Conservation (phyloP, 2,113 vertebrate species). For the Colossoma macropomum region DNA sequence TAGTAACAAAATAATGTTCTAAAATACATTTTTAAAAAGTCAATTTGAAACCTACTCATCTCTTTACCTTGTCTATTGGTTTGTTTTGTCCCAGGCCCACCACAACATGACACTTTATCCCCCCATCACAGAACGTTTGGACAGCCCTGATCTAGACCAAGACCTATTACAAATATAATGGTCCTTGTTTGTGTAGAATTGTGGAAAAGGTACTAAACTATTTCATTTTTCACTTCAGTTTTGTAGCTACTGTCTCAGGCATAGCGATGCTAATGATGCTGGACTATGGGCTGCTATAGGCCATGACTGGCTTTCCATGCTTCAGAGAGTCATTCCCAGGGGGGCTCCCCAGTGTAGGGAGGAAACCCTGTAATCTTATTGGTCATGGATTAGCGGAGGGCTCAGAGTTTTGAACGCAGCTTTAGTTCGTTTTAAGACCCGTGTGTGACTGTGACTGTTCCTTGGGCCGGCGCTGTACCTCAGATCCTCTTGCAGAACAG, state of each 20-base stretch:
- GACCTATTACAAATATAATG: not conserved
- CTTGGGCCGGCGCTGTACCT: not conserved
- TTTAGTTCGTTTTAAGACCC: constrained; percentile 68
- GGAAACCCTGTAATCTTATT: constrained; percentile 69
- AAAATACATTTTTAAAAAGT: no score
- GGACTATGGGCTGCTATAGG: constrained; percentile 47
- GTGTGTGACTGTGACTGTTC: not conserved
- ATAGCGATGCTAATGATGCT: constrained; percentile 12
- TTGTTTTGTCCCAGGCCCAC: no score
- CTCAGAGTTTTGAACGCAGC: constrained; percentile 65
- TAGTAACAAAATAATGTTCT: no score
- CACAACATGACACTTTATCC: no score
- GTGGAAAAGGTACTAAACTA: not conserved
- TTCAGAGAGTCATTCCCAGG: constrained; percentile 53
- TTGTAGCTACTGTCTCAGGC: not conserved
- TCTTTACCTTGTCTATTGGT: no score
- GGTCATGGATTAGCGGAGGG: constrained; percentile 69
- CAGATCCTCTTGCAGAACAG: constrained; percentile 57
- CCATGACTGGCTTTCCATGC: constrained; percentile 21
- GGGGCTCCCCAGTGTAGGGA: constrained; percentile 47
- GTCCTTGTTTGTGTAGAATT: not conserved
- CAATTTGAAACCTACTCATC: no score
- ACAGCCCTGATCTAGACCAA: no score
- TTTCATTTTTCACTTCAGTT: constrained; percentile 1
- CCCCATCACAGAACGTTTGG: no score